Conservation (phyloP, 2,113 vertebrate genomes). For the Suricata suricatta region DNA sequence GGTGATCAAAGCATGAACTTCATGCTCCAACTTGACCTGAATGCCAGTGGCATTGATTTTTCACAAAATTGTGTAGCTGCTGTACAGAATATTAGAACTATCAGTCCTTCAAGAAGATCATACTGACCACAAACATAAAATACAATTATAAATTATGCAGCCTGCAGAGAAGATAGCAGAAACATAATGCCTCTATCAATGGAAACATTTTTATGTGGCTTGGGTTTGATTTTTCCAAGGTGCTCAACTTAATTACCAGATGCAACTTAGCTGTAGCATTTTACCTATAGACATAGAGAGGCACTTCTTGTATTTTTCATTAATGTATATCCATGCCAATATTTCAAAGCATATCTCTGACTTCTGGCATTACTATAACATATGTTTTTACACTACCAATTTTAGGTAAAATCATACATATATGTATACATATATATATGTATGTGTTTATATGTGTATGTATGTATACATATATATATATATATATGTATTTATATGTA, state of each 20-base stretch:
- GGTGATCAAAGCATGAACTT: constrained; percentile 54
- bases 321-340: background rate
- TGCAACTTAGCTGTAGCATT: background rate
- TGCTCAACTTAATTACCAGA: background rate
- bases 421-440: background rate
- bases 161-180: background rate
- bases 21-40: constrained; percentile 41
- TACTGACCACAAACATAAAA: constrained; percentile 61
- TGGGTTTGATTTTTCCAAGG: constrained; percentile 47
- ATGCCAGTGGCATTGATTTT: constrained; percentile 58
- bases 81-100: background rate
- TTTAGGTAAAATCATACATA: background rate
- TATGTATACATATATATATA: background rate
- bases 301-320: background rate
- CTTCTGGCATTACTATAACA: background rate
- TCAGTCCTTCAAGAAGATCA: constrained; percentile 31
- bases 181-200: background rate
- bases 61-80: background rate
- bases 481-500: too few relatives aligned
- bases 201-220: constrained; percentile 17
- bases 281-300: background rate
- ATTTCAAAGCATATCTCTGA: constrained; percentile 22
- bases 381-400: background rate
- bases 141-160: constrained; percentile 55
- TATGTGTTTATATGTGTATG: too few relatives aligned